Conservation (phyloP, 2,113 vertebrate genomes). For the Chionomys nivalis region DNA sequence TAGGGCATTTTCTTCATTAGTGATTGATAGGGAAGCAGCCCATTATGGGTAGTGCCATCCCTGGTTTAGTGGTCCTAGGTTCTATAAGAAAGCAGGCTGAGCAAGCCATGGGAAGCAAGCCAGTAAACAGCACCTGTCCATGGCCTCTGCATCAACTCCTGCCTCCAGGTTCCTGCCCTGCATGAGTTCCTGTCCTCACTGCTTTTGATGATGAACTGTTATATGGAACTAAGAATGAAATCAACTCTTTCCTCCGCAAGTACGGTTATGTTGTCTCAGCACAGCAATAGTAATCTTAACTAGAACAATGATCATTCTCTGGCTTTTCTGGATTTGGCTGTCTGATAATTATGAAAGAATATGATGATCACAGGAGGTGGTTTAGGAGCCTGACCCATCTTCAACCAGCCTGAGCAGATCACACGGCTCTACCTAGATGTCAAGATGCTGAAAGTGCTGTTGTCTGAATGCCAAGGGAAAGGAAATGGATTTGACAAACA, state of each 20-base stretch:
- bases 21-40: not conserved
- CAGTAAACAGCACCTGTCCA: too few species aligned
- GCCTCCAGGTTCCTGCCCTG: too few species aligned
- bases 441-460: constrained; percentile 4
- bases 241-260: too few species aligned
- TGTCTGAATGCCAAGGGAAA: not conserved
- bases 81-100: too few species aligned
- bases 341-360: constrained; percentile 23
- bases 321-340: not conserved
- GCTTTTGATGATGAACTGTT: too few species aligned
- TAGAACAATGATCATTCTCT: not conserved
- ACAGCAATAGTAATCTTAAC: not conserved
- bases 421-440: not conserved
- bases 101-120: too few species aligned
- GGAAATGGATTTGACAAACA: not conserved
- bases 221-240: too few species aligned
- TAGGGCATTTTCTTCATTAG: not conserved
- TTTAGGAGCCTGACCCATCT: not conserved
- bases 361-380: not conserved
- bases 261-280: not conserved
- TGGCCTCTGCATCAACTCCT: too few species aligned
- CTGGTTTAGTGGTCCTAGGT: too few species aligned
- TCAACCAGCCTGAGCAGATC: not conserved
- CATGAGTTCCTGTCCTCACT: too few species aligned
- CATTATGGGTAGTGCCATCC: too few species aligned